Base-by-base conservation (phyloP, 2,888 invertebrate species). In the Troglohyphantes excavatus region DNA sequence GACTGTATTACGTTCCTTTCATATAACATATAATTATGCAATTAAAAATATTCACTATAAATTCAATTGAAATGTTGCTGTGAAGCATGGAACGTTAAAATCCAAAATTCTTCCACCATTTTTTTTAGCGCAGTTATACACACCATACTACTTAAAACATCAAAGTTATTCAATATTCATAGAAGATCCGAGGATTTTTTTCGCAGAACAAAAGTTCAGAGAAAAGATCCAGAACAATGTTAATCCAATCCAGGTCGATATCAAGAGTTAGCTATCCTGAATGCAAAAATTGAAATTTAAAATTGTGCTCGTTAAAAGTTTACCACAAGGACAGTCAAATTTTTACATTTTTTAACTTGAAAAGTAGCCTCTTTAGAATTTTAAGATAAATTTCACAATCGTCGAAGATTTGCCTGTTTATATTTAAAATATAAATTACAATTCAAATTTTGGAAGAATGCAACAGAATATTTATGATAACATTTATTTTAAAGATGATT, bases 161-260 rank as follows among this genome's bases (percentile, higher is more conserved):
- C 53, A 53, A 53, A 17, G 53, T 53, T 53, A 53, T 53, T n/a
- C 53, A 53, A 53, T 53, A 53, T 53, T 53, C 53, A 53, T 17
- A 53, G 53, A 53, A 53, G 53, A 53, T 53, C 53, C 53, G 17
- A 53, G 53, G 53, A 53, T 5, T 53, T 53, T n/a, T n/a, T 53
- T 53, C n/a, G 13, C n/a, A 53, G 53, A 53, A 53, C 53, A 1
- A 53, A 53, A 53, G 53, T 53, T 53, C 53, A 17, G n/a, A 53
- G 81, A 70, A 82, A 82, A 82, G 7, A 59, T 39, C 53, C 27
- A 82, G 68, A 59, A 53, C 19, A 27, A 26, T 29, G 26, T 70
- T 59, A 43, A 70, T 82, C 70, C 81, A 70, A 70, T 83, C 83
- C 83, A 73, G 43, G 83, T 83, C 73, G 73, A 13, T 83, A 83